Percentiles rank a stretch among this genome's conserved stretches.
Conservation (phyloP, 2,113 vertebrate genomes). For the Tachycineta bicolor region DNA sequence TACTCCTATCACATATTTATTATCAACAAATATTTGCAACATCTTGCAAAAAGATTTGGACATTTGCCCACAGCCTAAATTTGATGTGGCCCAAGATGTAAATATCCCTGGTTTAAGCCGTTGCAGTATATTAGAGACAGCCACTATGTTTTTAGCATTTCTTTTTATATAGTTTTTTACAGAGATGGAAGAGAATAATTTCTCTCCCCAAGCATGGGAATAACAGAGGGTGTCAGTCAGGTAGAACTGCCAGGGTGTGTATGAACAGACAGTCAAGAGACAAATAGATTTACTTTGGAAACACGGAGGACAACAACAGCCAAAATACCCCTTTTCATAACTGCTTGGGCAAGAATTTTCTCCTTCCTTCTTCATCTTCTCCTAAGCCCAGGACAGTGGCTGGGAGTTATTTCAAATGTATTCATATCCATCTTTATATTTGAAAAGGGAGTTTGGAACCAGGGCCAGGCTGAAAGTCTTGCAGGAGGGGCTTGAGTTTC, state of each 20-base stretch:
- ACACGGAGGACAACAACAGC: neutral
- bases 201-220: neutral
- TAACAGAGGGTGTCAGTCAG: slow-evolving; percentile 45
- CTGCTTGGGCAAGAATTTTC: neutral
- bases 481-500: neutral
- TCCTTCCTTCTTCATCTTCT: neutral
- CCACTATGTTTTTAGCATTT: neutral
- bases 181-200: neutral
- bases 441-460: neutral
- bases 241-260: slow-evolving; percentile 1
- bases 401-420: neutral
- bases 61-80: neutral
- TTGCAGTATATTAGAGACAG: neutral
- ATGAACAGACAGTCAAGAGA: neutral
- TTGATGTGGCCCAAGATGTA: neutral
- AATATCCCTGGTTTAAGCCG: neutral
- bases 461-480: neutral
- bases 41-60: neutral
- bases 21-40: neutral
- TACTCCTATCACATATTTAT: neutral
- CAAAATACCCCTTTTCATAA: neutral
- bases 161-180: neutral
- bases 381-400: neutral
- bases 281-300: slow-evolving; percentile 3
- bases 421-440: neutral